Conservation (phyloP, 2,888 invertebrate genomes). For the Cosmia pyralina region DNA sequence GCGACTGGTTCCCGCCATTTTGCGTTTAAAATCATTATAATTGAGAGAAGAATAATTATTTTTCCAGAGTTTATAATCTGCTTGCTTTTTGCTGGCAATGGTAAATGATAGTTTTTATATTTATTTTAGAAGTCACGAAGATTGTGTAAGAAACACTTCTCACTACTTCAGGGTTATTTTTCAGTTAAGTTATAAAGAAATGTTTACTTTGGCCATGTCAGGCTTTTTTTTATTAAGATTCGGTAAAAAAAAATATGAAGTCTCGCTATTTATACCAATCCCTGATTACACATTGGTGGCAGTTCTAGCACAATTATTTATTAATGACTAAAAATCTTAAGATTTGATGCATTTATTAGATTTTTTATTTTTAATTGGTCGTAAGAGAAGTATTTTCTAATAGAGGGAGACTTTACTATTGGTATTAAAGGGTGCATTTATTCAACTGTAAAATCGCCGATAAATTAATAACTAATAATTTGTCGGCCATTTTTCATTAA, state of each 20-base stretch:
- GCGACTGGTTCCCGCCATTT: constrained; percentile 45
- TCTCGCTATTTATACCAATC: background rate
- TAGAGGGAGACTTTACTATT: constrained; percentile 54
- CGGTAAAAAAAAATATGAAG: background rate
- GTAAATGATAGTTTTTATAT: constrained; percentile 13
- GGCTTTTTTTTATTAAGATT: background rate
- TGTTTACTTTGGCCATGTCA: background rate
- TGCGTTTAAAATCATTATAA: constrained; percentile 16
- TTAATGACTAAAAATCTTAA: constrained; percentile 2
- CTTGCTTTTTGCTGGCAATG: constrained; percentile 20
- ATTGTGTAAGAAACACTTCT: background rate
- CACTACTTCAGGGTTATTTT: constrained; percentile 5
- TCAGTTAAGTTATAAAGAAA: background rate
- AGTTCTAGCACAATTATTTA: constrained; percentile 20
- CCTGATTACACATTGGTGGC: constrained; percentile 16
- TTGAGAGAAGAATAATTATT: background rate
- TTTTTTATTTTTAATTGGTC: constrained; percentile 27
- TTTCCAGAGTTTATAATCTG: constrained; percentile 26
- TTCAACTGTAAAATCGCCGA: constrained; percentile 82
- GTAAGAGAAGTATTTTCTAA: constrained; percentile 35
- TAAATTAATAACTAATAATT: constrained; percentile 72
- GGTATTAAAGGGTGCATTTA: constrained; percentile 69
- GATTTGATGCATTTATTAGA: constrained; percentile 40
- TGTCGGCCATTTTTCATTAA: constrained; percentile 83
- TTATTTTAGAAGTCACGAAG: constrained; percentile 28